A percentile compares a stretch with the other conserved stretches of the same genome.
Evolutionary conservation across 1,140 invertebrate species (phyloP).

Genomic region (Pseudoatta argentina): DNA sequence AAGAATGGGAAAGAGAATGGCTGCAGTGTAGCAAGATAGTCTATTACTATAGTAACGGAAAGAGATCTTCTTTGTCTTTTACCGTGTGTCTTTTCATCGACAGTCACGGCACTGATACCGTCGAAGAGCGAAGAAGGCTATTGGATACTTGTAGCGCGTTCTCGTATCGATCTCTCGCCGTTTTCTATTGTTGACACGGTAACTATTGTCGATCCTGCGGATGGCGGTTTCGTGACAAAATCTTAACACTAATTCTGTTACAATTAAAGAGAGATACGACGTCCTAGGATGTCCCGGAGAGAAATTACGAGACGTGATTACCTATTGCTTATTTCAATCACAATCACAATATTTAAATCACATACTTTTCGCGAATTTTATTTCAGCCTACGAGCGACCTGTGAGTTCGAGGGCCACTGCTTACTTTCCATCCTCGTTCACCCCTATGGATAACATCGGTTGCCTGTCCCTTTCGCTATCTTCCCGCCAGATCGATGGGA

Average conservation of each 20-base stretch:
- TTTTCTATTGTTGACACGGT: conserved; percentile 34
- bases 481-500: conserved; percentile 55
- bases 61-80: conserved; percentile 69
- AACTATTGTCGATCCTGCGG: conserved; percentile 12
- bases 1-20: conserved; percentile 63
- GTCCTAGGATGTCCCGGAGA: background rate
- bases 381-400: background rate
- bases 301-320: background rate
- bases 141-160: conserved; percentile 36
- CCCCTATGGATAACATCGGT: conserved; percentile 25
- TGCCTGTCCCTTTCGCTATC: conserved; percentile 55
- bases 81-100: conserved; percentile 59
- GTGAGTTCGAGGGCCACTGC: background rate
- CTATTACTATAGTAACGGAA: conserved; percentile 79
- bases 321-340: background rate
- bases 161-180: conserved; percentile 29
- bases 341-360: background rate
- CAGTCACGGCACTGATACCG: conserved; percentile 54
- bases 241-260: background rate
- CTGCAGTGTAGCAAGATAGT: conserved; percentile 82
- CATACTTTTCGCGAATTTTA: background rate
- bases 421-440: conserved; percentile 37
- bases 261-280: background rate
- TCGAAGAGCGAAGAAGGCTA: background rate
- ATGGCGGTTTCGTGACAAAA: background rate